These are phyloP conservation scores for Drosophila setosimentum DNA, from an alignment of 2,888 invertebrate species.

Conservation along the genomic window DNA sequence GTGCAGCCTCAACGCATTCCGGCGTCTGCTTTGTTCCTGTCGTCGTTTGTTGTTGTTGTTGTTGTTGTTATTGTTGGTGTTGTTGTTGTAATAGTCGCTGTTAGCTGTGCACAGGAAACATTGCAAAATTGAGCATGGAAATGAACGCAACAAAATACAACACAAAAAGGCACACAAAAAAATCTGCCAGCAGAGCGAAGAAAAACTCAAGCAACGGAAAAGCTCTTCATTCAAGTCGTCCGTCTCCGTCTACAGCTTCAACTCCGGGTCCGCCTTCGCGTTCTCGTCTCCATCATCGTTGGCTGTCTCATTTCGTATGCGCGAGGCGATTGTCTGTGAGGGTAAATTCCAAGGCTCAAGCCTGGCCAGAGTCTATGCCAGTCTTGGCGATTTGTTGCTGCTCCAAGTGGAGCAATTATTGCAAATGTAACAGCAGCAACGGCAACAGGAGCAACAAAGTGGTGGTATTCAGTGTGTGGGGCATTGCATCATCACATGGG, in stretches of 20 bases:
- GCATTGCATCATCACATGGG: constrained; percentile 62
- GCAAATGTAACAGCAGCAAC: constrained; percentile 47
- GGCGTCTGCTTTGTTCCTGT: constrained; percentile 48
- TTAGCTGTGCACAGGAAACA: constrained; percentile 77
- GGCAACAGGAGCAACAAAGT: constrained; percentile 37
- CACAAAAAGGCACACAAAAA: constrained; percentile 30
- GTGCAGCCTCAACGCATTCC: constrained; percentile 75
- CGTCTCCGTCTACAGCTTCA: constrained; percentile 15
- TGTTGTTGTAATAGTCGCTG: constrained; percentile 49
- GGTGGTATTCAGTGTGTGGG: constrained; percentile 49
- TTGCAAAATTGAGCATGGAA: constrained; percentile 80
- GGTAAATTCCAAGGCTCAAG: constrained; percentile 56
- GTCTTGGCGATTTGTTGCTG: constrained; percentile 62
- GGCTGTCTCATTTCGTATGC: constrained; percentile 80
- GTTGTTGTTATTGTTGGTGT: constrained; percentile 32
- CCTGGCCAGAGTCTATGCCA: constrained; percentile 33
- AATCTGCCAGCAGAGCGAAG: constrained; percentile 24
- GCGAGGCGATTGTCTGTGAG: constrained; percentile 56
- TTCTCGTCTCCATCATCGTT: constrained; percentile 36
- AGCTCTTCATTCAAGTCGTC: constrained; percentile 78
- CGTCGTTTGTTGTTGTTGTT: constrained; percentile 46
- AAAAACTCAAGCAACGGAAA: constrained; percentile 72
- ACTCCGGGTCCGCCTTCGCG: constrained; percentile 21
- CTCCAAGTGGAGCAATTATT: constrained; percentile 81
- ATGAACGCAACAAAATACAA: constrained; percentile 60